Evolutionary conservation across 2,113 vertebrate species (phyloP).

Genomic region (Ameiurus melas): DNA sequence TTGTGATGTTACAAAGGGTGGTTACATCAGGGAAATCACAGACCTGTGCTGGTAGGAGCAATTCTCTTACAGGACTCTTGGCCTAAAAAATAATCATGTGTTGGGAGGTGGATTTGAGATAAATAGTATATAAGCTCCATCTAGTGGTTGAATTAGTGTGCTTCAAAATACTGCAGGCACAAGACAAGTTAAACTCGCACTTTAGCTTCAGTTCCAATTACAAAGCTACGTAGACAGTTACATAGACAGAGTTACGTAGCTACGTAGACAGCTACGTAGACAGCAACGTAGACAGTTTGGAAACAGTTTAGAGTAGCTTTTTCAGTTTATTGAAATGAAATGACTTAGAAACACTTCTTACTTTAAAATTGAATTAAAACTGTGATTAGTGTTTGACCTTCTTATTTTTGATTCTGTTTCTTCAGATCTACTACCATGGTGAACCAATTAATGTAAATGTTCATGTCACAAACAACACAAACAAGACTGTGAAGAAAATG

Average conservation of each 20-base stretch:
- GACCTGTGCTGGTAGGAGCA: not conserved
- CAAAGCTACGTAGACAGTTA: not conserved
- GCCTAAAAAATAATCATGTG: not conserved
- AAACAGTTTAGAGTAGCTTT: not conserved
- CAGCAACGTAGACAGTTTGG: not conserved
- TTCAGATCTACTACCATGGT: constrained; percentile 94
- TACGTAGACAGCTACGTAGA: not conserved
- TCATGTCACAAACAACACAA: constrained; percentile 97
- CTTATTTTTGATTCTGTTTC: not conserved
- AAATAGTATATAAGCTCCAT: constrained; percentile 7
- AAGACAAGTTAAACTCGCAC: not conserved
- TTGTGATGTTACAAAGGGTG: not conserved
- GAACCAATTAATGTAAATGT: constrained; percentile 96
- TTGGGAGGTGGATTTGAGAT: not conserved
- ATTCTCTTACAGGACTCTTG: not conserved
- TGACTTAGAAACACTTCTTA: not conserved
- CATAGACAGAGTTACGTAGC: too few relatives aligned
- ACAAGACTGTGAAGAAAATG: constrained; percentile 96
- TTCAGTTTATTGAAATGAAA: not conserved
- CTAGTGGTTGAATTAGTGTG: constrained; percentile 29
- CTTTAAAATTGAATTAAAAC: not conserved
- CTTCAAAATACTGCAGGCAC: constrained; percentile 14
- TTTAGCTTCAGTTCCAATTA: not conserved
- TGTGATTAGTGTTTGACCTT: not conserved
- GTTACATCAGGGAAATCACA: not conserved